Conservation (phyloP, 2,113 vertebrate species). For the Ardeotis arabs region DNA sequence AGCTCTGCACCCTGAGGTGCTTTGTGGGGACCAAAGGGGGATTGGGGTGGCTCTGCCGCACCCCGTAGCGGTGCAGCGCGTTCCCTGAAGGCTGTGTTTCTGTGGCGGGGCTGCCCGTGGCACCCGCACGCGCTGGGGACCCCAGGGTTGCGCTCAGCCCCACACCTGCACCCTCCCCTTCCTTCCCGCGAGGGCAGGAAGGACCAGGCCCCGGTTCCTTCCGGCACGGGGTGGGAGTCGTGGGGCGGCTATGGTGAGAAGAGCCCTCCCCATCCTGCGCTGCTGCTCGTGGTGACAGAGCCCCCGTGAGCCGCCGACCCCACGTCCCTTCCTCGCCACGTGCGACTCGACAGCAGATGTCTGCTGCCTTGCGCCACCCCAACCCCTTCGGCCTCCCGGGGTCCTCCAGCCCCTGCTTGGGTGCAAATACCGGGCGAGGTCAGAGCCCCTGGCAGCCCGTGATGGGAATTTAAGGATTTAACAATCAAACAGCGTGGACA, state of each 20-base stretch:
- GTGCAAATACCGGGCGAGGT: accelerated
- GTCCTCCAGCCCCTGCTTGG: neutral
- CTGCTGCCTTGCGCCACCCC: neutral
- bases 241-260: neutral
- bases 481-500: accelerated
- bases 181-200: neutral
- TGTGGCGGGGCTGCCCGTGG: accelerated
- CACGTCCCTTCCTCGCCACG: accelerated
- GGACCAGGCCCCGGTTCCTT: neutral
- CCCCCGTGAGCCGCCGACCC: accelerated
- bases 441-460: neutral
- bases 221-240: neutral
- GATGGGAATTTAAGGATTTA: neutral
- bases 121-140: accelerated
- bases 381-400: accelerated
- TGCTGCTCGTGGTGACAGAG: accelerated
- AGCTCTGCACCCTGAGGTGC: neutral
- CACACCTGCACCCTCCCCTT: neutral
- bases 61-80: neutral
- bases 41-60: neutral
- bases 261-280: neutral
- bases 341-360: neutral
- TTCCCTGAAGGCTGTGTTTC: neutral
- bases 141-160: neutral
- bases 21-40: accelerated